Base-by-base conservation (phyloP, 2,888 invertebrate genomes). In the Cotesia congregata region DNA sequence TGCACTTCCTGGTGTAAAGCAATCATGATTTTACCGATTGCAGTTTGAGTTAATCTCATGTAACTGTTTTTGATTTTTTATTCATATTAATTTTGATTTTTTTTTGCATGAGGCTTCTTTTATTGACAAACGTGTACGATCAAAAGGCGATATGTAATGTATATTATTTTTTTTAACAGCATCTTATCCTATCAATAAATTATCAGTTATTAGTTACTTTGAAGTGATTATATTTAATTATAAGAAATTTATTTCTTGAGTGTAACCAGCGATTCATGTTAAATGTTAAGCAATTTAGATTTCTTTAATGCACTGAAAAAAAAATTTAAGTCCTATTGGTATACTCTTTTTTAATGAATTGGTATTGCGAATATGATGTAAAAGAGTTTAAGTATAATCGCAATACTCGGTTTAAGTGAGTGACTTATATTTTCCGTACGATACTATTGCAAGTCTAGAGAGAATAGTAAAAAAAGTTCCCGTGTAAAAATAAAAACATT, bases 1-100 rank as follows among this genome's bases (percentile, higher is more conserved):
- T 50, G 20, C 68, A 65, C 73, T 70, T 74, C 74, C 70, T 77
- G 65, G 67, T 67, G 64, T 62, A 67, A 50, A 68, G 17, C 7
- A 72, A 41, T 61, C 69, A 20, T 62, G n/a, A 12, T 76, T 74
- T 75, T 65, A 60, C 38, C 41, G 5, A 38, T 62, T 78, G 61
- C 59, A 62, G 71, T 65, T 20, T 62, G 60, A 41, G 15, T 62
- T 40, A 41, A 41, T 41, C n/a, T 62, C 9, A 50, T 71, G 61
- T 38, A 62, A 71, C 62, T 72, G 69, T 62, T 62, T 5, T 60
- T 5, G 38, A 40, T 67, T 68, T 67, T n/a, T 68, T 68, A 20
- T 61, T 12, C 7, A 50, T 50, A 50, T 4, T 59, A 67, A 65
- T 39, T 40, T 40, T n/a, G 62, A 40, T 70, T 69, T 30, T 30